Percentiles rank a stretch among this genome's conserved stretches.
Conservation (phyloP, 1,140 invertebrate species). For the Anthonomus grandis region DNA sequence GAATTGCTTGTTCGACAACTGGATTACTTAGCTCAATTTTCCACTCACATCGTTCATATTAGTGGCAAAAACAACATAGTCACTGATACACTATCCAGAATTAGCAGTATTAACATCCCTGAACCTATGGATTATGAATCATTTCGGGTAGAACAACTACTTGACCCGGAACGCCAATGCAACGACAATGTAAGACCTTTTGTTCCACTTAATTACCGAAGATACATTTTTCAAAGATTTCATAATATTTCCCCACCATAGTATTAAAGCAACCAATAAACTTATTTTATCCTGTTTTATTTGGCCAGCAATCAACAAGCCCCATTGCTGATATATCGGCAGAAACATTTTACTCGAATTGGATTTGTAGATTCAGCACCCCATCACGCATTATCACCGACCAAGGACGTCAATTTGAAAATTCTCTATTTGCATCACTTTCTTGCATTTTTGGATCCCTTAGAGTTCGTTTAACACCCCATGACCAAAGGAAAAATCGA, state of each 20-base stretch:
- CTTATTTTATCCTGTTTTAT: slow-evolving; percentile 31
- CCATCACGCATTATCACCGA: slow-evolving; percentile 41
- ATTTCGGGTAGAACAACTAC: neutral
- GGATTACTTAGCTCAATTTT: slow-evolving; percentile 44
- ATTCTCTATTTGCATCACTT: slow-evolving; percentile 27
- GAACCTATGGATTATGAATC: neutral
- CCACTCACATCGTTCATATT: slow-evolving; percentile 37
- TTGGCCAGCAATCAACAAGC: slow-evolving; percentile 33
- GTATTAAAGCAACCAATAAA: slow-evolving; percentile 24
- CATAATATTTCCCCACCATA: too few relatives aligned
- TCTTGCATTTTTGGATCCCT: slow-evolving; percentile 28
- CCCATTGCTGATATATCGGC: slow-evolving; percentile 42
- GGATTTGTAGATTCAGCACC: slow-evolving; percentile 35
- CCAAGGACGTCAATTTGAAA: slow-evolving; percentile 44
- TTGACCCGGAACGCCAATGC: neutral
- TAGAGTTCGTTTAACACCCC: slow-evolving; percentile 39
- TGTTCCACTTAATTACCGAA: neutral
- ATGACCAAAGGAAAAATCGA: slow-evolving; percentile 37
- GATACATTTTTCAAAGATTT: neutral
- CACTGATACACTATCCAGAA: neutral
- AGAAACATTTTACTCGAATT: slow-evolving; percentile 41
- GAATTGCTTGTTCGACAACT: slow-evolving; percentile 31
- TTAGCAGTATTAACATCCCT: slow-evolving; percentile 1
- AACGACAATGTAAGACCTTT: neutral
- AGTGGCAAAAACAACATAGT: slow-evolving; percentile 6